Conservation (phyloP, 1,140 invertebrate species). For the Anoplophora glabripennis region DNA sequence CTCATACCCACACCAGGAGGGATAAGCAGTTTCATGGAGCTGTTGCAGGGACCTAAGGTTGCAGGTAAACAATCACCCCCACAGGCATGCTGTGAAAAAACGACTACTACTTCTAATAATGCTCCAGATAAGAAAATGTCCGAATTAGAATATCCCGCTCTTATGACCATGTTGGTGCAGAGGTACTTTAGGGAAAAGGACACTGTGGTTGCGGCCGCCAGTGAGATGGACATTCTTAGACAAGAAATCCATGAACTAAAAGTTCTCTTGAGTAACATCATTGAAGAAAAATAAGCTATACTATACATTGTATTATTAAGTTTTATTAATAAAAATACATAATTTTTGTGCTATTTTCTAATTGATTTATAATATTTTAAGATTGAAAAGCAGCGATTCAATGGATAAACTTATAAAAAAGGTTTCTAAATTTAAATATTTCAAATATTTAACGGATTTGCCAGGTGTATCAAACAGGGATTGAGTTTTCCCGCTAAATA, state of each 20-base stretch:
- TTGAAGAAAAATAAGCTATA: slow-evolving; percentile 18
- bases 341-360: background rate
- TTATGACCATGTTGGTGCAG: slow-evolving; percentile 55
- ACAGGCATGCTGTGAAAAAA: slow-evolving; percentile 23
- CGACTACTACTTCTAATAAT: background rate
- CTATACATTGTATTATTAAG: background rate
- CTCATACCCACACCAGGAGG: slow-evolving; percentile 54
- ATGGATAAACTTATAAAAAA: background rate
- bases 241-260: slow-evolving; percentile 45
- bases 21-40: slow-evolving; percentile 49
- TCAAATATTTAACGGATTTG: background rate
- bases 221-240: slow-evolving; percentile 42
- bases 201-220: slow-evolving; percentile 26
- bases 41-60: slow-evolving; percentile 39
- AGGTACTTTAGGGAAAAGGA: slow-evolving; percentile 55
- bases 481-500: too few relatives aligned
- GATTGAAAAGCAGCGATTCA: too few relatives aligned
- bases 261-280: slow-evolving; percentile 32
- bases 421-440: background rate
- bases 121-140: slow-evolving; percentile 14
- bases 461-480: too few relatives aligned
- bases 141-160: slow-evolving; percentile 47
- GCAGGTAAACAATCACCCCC: slow-evolving; percentile 18
- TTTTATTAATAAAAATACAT: background rate
- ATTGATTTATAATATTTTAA: too few relatives aligned